A percentile compares a stretch with the other conserved stretches of the same genome.
Evolutionary conservation across 2,888 invertebrate species (phyloP).

Genomic region (Drosophila hamatofila): DNA sequence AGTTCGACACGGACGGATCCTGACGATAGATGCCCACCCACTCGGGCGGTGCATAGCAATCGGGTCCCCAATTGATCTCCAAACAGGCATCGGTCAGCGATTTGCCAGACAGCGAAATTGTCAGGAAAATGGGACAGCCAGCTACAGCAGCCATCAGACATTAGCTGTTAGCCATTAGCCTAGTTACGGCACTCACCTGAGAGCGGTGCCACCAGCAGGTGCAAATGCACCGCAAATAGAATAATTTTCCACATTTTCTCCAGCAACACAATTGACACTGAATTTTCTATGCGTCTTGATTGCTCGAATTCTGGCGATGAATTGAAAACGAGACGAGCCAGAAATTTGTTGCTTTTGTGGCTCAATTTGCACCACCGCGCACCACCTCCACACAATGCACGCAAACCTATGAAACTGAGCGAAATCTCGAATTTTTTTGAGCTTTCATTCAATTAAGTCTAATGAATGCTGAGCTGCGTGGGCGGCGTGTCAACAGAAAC

Average conservation of each 20-base stretch:
- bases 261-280: background rate
- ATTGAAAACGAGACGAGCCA: conserved; percentile 34
- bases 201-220: conserved; percentile 37
- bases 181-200: conserved; percentile 32
- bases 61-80: conserved; percentile 84
- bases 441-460: conserved; percentile 55
- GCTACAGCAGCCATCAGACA: conserved; percentile 37
- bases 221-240: conserved; percentile 29
- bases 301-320: conserved; percentile 28
- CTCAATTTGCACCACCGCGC: conserved; percentile 29
- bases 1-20: conserved; percentile 81
- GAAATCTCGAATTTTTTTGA: conserved; percentile 16
- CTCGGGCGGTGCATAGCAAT: conserved; percentile 81
- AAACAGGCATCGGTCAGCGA: conserved; percentile 76
- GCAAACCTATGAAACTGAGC: conserved; percentile 31
- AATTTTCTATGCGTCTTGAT: conserved; percentile 35
- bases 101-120: conserved; percentile 81
- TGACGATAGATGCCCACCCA: conserved; percentile 84
- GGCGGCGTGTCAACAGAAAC: background rate
- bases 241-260: conserved; percentile 34
- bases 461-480: conserved; percentile 30
- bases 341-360: conserved; percentile 47
- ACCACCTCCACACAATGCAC: background rate
- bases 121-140: conserved; percentile 82
- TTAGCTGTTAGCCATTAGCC: background rate